Base-by-base conservation (phyloP, 2,113 vertebrate genomes). In the Gnathonemus longibarbis region DNA sequence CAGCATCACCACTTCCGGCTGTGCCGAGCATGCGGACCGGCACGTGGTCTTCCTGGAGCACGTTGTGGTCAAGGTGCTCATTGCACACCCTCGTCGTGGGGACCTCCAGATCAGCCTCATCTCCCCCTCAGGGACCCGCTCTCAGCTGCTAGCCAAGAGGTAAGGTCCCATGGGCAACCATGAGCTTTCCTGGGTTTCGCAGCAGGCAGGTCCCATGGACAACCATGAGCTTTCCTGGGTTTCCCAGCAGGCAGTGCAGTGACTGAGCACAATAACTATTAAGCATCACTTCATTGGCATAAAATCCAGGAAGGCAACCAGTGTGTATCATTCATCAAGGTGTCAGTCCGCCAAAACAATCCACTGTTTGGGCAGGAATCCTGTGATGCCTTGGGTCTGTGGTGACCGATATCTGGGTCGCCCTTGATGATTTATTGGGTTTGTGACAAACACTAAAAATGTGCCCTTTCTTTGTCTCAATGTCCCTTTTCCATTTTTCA, bases 71-170 rank as follows among this genome's bases (percentile, higher is more conserved):
- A 93, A 95, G 2, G 92, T 97, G 91, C 95, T 96, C 53, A 95
- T 98, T 19, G 92, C 95, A 0, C 98, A 98, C 91, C 97, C 97
- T 0, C 96, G 97, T 48, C 96, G 98, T 0, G 98, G 98, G 0
- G 98, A 99, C 94, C 96, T 99, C 85, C 97, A 98, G 93, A 97
- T 98, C 94, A 95, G 95, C 94, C 96, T 99, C 56, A 83, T 96
- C 48, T 99, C 98, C 19, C 98, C 98, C 0, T 96, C 96, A 0
- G 97, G 98, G 48, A 98, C 97, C 11, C 97, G 95, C 89, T 97
- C 98, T 0, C 97, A 98, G 91, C 96, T 99, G 3, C 93, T 99
- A 5, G 97, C 95, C 27, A 97, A 95, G 92, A 97, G 98, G 98
- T 99, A 90, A 95, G 94, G 27, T 31, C 48, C 10, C 1, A 4